phyloP scores from a whole-genome alignment of 2,797 vertebrate species.

The Pangasius macronema region DNA sequence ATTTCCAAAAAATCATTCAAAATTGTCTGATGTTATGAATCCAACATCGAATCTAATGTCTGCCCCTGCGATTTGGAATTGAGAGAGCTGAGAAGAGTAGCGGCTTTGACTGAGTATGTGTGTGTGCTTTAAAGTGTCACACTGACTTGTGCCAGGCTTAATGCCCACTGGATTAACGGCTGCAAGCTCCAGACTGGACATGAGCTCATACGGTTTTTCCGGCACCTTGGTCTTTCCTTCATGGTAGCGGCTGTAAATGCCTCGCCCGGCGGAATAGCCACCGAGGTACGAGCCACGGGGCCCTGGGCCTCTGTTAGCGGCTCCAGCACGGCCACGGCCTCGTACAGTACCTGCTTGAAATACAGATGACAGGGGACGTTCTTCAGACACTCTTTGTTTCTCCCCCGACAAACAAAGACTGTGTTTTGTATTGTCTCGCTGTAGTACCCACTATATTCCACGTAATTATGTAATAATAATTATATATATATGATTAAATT shows the following conservation, averaged over 20 bases:
- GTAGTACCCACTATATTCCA: no score
- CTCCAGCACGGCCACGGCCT: constrained; percentile 93
- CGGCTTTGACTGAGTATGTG: constrained; percentile 19
- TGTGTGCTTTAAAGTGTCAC: constrained; percentile 61
- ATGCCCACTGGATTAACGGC: constrained; percentile 92
- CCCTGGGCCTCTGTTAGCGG: constrained; percentile 91
- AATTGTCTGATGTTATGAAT: background rate
- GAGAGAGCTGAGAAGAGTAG: constrained; percentile 24
- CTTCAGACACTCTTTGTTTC: constrained; percentile 51
- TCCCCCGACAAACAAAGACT: no score
- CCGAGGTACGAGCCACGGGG: constrained; percentile 97
- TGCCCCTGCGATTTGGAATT: constrained; percentile 23
- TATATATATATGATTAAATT: background rate
- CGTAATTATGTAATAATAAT: no score
- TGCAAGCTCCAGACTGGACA: constrained; percentile 92
- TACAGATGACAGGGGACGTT: constrained; percentile 71
- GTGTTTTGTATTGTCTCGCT: no score
- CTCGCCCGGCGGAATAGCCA: constrained; percentile 97
- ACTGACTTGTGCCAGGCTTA: constrained; percentile 98
- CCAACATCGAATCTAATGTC: background rate
- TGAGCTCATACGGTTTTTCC: constrained; percentile 95
- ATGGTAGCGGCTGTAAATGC: constrained; percentile 99
- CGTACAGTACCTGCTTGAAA: constrained; percentile 98
- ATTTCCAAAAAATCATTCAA: background rate
- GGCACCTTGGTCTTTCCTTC: constrained; percentile 97